These are phyloP conservation scores for Onychorhynchus coronatus DNA, from an alignment of 2,113 vertebrate genomes.

Conservation along the genomic window DNA sequence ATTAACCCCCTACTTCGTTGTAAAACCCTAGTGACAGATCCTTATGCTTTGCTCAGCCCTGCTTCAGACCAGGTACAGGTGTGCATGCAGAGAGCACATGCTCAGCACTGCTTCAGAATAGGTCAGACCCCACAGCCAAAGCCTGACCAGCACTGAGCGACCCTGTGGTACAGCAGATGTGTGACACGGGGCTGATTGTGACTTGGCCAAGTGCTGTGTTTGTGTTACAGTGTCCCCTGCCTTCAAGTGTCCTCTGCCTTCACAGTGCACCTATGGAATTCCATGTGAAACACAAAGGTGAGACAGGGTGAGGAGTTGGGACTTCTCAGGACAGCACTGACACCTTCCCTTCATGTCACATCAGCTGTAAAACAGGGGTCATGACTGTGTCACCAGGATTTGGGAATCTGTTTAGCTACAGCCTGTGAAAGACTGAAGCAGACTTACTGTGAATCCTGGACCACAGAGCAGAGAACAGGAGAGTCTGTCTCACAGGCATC, in stretches of 20 bases:
- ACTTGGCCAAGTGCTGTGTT: neutral
- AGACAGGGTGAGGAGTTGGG: neutral
- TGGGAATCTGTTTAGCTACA: neutral
- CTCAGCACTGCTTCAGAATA: neutral
- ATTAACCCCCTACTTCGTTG: neutral
- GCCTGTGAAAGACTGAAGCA: neutral
- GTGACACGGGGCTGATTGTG: neutral
- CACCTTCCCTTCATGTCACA: neutral
- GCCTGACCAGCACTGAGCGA: neutral
- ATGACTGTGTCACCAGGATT: neutral
- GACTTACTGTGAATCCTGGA: neutral
- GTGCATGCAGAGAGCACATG: accelerated
- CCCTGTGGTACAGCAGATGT: neutral
- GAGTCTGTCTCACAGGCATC: neutral
- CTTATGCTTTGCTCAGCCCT: neutral
- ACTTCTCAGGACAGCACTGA: neutral
- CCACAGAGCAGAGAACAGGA: neutral
- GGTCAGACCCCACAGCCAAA: neutral
- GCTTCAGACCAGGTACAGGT: neutral
- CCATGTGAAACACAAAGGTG: neutral
- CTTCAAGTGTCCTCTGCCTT: neutral
- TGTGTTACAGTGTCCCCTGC: neutral
- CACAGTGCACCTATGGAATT: neutral
- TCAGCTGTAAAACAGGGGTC: neutral
- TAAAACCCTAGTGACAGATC: neutral